A percentile compares a stretch with the other conserved stretches of the same genome.
phyloP scores from a whole-genome alignment of 2,113 vertebrate genomes.

The Hippopotamus amphibius region DNA sequence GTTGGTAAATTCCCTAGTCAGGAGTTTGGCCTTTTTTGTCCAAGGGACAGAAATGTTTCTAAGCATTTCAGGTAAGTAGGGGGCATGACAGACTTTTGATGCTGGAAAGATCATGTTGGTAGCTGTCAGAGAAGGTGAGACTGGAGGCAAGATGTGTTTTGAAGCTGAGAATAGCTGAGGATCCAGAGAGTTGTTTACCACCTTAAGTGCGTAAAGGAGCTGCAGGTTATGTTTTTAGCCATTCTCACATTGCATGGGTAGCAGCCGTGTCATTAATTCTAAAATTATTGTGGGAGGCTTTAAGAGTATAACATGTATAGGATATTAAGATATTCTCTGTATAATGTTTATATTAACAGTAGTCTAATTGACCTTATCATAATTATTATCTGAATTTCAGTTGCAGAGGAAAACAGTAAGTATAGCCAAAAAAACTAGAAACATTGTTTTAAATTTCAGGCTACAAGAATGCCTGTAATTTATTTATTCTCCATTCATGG shows the following conservation, averaged over 20 bases:
- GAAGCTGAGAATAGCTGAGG: neutral
- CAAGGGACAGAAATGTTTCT: neutral
- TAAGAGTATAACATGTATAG: neutral
- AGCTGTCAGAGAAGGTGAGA: neutral
- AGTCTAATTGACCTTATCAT: neutral
- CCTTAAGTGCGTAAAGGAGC: neutral
- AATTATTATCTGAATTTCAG: neutral
- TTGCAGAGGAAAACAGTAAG: conserved; percentile 28
- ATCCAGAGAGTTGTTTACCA: neutral
- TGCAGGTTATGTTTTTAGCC: neutral
- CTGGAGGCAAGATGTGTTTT: neutral
- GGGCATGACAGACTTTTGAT: neutral
- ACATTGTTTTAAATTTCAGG: neutral
- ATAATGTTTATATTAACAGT: neutral
- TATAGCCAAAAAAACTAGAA: conserved; percentile 36
- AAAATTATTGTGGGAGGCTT: neutral
- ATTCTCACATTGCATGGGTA: neutral
- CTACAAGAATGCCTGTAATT: conserved; percentile 45
- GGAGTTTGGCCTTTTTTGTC: neutral
- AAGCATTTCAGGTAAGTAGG: neutral
- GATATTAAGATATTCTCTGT: neutral
- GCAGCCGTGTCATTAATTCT: neutral
- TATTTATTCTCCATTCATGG: neutral
- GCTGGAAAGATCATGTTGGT: neutral
- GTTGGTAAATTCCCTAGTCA: neutral